These are phyloP conservation scores for Anableps anableps DNA, from an alignment of 2,797 vertebrate species.

Conservation along the genomic window DNA sequence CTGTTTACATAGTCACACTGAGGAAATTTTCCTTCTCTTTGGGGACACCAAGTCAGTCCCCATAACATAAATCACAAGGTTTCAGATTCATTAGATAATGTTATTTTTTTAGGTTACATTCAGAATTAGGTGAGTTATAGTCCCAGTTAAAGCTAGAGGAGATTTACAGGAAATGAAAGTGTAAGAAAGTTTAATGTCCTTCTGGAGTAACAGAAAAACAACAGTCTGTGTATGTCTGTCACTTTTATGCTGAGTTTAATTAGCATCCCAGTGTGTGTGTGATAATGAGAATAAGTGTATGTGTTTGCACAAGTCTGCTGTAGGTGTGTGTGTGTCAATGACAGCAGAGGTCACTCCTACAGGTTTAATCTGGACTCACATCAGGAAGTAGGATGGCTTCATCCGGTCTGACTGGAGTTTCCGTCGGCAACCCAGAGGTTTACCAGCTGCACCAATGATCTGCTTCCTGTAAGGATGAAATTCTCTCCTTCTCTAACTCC, in stretches of 20 bases:
- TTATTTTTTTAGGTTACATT: not conserved
- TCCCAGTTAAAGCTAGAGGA: not conserved
- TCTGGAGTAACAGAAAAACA: not conserved
- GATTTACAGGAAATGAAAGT: not conserved
- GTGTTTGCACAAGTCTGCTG: constrained; percentile 3
- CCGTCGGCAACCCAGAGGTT: constrained; percentile 74
- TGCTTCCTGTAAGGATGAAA: constrained; percentile 56
- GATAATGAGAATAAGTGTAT: constrained; percentile 1
- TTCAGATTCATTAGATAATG: not conserved
- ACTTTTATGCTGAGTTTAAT: constrained; percentile 44
- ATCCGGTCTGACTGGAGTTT: constrained; percentile 70
- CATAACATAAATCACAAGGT: not conserved
- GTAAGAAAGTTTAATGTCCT: constrained; percentile 2
- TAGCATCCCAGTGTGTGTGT: constrained; percentile 30
- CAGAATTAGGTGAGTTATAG: not conserved
- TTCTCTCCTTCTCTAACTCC: constrained; percentile 9
- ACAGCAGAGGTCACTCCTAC: constrained; percentile 77
- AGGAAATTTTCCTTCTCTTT: not conserved
- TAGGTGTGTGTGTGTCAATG: constrained; percentile 44
- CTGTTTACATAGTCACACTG: constrained; percentile 1
- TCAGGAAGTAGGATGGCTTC: constrained; percentile 70
- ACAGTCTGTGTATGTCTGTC: not conserved
- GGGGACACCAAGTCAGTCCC: not conserved
- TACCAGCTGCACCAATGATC: constrained; percentile 73
- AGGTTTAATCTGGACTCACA: constrained; percentile 76